A percentile compares a stretch with the other conserved stretches of the same genome.
Conservation (phyloP, 1,140 invertebrate species). For the Anoplophora glabripennis region DNA sequence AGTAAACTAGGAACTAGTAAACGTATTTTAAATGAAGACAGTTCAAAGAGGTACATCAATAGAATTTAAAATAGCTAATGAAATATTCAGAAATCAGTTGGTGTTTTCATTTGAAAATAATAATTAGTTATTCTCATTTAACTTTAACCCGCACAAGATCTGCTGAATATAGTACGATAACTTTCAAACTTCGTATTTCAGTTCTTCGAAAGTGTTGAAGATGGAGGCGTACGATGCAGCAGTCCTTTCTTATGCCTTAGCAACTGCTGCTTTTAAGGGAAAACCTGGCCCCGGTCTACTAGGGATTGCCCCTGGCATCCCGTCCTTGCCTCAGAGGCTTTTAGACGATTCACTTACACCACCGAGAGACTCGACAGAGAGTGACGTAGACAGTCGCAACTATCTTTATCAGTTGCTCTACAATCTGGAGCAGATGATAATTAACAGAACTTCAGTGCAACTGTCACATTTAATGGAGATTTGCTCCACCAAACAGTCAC, state of each 20-base stretch:
- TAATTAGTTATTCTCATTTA: too few species aligned
- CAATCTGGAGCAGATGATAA: slow-evolving; percentile 39
- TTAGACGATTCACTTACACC: slow-evolving; percentile 47
- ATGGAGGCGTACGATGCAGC: slow-evolving; percentile 56
- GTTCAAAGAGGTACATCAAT: too few species aligned
- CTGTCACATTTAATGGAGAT: slow-evolving; percentile 43
- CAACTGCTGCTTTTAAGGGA: slow-evolving; percentile 50
- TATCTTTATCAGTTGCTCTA: slow-evolving; percentile 38
- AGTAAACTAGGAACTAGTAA: too few species aligned
- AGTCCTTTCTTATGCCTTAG: slow-evolving; percentile 48
- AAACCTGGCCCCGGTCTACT: slow-evolving; percentile 42
- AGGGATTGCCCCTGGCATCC: slow-evolving; percentile 37
- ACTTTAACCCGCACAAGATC: too few species aligned
- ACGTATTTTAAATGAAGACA: too few species aligned
- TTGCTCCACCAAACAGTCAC: slow-evolving; percentile 40
- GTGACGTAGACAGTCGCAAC: slow-evolving; percentile 22
- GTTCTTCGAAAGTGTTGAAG: slow-evolving; percentile 62
- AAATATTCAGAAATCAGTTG: too few species aligned
- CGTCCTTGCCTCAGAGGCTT: slow-evolving; percentile 39
- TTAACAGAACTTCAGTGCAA: slow-evolving; percentile 40
- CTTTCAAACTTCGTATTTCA: slow-evolving; percentile 42
- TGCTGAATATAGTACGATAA: neutral
- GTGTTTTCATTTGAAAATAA: too few species aligned
- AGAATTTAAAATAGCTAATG: too few species aligned
- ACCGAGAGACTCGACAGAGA: slow-evolving; percentile 29